Evolutionary conservation across 2,113 vertebrate species (phyloP).

Genomic region (Merops nubicus): DNA sequence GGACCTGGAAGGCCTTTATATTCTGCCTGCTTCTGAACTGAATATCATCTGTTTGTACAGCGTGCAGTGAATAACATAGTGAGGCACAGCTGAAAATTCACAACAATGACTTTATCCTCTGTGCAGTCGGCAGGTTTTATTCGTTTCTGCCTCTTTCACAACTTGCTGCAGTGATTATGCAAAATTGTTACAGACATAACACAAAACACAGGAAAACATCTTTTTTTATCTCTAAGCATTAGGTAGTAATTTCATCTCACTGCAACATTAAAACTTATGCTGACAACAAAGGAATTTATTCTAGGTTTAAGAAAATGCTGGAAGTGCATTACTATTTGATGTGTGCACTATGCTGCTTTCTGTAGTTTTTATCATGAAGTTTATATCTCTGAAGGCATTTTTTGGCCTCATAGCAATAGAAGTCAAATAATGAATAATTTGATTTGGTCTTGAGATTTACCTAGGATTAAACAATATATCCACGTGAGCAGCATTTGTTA

Average conservation of each 20-base stretch:
- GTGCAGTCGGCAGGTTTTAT: not conserved
- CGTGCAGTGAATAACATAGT: not conserved
- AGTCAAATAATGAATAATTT: not conserved
- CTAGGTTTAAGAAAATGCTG: not conserved
- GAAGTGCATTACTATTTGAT: not conserved
- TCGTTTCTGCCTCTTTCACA: constrained; percentile 21
- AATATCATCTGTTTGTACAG: not conserved
- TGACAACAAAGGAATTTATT: not conserved
- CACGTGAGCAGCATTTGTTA: not conserved
- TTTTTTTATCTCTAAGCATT: not conserved
- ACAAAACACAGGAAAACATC: not conserved
- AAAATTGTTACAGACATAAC: not conserved
- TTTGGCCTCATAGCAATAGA: not conserved
- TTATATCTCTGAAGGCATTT: not conserved
- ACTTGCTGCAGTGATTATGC: constrained; percentile 28
- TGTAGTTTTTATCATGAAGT: not conserved
- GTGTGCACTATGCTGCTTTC: not conserved
- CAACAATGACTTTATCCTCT: not conserved
- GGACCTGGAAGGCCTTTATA: not conserved
- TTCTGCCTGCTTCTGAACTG: not conserved
- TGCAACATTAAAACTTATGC: not conserved
- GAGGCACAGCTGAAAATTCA: not conserved
- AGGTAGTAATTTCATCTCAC: not conserved
- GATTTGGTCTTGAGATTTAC: not conserved
- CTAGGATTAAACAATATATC: not conserved